Base-by-base conservation (phyloP, 2,797 vertebrate genomes). In the Linurgus olivaceus region DNA sequence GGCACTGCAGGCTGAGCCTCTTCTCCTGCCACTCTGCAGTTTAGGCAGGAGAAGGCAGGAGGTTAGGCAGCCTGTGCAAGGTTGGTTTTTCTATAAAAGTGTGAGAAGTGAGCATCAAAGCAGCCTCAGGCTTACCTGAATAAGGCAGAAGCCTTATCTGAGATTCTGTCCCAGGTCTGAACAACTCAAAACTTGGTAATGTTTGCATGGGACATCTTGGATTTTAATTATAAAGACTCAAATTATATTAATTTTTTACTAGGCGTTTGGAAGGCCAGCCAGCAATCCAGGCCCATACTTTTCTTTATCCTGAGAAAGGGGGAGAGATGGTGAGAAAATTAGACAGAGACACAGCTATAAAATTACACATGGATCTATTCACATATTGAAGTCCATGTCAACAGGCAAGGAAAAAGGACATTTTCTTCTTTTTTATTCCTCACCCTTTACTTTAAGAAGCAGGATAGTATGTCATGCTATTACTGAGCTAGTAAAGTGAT, bases 41-140 rank as follows among this genome's bases (percentile, higher is more conserved):
- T 68, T 17, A 33, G 17, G n/a, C n/a, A n/a, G n/a, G n/a, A n/a
- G n/a, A n/a, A n/a, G n/a, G n/a, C n/a, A n/a, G n/a, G n/a, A n/a
- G 19, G 15, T 17, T 52, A 20, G 7, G 25, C 83, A 79, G 23
- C 18, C 38, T 54, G 6, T 29, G 35, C 6, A n/a, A 68, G 72
- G 47, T 1, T 0, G 4, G 3, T 61, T 70, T 70, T 77, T 9
- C 11, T 54, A 2, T 5, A 58, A 42, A 8, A 57, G 18, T 9
- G 26, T n/a, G 29, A 70, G 29, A 79, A 79, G 5, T 0, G 2
- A 62, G 10, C 8, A 31, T 9, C 1, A 2, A 44, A 20, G 51
- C 51, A 80, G 20, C 6, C 44, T 83, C 47, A 71, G 26, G 12
- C 6, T 12, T 13, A 44, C 16, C 17, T 62, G 13, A 24, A 15